A percentile compares a stretch with the other conserved stretches of the same genome.
These are phyloP conservation scores for Hypsibius dujardini DNA, from an alignment of 1,140 invertebrate genomes.

Conservation along the genomic window DNA sequence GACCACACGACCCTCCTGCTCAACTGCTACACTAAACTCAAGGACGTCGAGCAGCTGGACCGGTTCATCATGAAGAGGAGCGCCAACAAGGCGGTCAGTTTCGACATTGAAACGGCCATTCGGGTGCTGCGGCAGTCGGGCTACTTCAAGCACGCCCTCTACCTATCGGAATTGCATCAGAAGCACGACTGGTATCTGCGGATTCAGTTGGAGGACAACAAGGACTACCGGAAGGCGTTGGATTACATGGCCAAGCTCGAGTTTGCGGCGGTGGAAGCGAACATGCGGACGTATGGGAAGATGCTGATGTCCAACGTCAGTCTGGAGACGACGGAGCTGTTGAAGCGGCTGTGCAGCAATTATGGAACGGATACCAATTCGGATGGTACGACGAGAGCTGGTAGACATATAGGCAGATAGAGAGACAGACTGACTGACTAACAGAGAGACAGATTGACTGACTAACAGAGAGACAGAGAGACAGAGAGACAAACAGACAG, in stretches of 20 bases:
- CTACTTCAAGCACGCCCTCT: slow-evolving; percentile 61
- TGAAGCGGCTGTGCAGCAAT: slow-evolving; percentile 53
- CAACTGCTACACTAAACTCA: slow-evolving; percentile 68
- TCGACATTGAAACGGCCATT: slow-evolving; percentile 80
- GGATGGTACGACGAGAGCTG: slow-evolving; percentile 27
- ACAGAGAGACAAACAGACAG: no score
- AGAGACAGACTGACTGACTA: no score
- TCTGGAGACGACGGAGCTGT: slow-evolving; percentile 56
- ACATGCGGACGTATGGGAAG: slow-evolving; percentile 67
- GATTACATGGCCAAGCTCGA: slow-evolving; percentile 56
- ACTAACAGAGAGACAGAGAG: no score
- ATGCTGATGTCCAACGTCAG: slow-evolving; percentile 61
- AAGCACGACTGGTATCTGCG: slow-evolving; percentile 72
- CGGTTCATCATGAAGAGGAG: slow-evolving; percentile 59
- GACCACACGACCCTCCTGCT: slow-evolving; percentile 75
- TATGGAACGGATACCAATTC: slow-evolving; percentile 45
- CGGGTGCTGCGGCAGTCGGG: slow-evolving; percentile 65
- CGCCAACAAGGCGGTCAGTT: slow-evolving; percentile 56
- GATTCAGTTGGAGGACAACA: slow-evolving; percentile 68
- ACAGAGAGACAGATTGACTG: no score
- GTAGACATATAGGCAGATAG: slow-evolving; percentile 19
- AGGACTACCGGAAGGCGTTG: slow-evolving; percentile 55
- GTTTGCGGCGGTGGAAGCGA: slow-evolving; percentile 50
- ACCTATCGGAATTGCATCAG: slow-evolving; percentile 58
- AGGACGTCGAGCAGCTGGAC: slow-evolving; percentile 61